These are phyloP conservation scores for Sinopyrophorus schimmeli DNA, from an alignment of 2,888 invertebrate genomes.

Conservation along the genomic window DNA sequence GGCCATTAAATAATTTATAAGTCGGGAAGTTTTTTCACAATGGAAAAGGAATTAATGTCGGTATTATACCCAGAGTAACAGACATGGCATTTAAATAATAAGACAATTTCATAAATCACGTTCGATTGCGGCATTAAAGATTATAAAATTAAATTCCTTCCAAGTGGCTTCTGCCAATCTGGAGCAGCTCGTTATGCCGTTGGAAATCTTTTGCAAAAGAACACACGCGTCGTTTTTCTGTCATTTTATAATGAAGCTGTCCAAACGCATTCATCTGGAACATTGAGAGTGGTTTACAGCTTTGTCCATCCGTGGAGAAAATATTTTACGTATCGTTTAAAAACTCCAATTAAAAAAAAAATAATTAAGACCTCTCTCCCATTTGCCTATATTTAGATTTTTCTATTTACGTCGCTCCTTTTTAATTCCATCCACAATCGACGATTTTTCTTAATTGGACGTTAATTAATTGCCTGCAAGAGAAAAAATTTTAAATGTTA, in stretches of 20 bases:
- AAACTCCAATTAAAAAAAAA: too few relatives aligned
- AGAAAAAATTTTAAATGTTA: too few relatives aligned
- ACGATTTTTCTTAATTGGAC: too few relatives aligned
- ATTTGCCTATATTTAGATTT: too few relatives aligned
- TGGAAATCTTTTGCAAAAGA: constrained; percentile 13
- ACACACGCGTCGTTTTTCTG: constrained; percentile 14
- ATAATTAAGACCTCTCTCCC: too few relatives aligned
- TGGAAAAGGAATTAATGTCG: too few relatives aligned
- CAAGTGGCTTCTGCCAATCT: constrained; percentile 12
- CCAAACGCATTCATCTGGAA: constrained; percentile 14
- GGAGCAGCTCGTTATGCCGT: constrained; percentile 9
- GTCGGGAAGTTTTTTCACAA: too few relatives aligned
- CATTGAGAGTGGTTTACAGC: constrained; percentile 15
- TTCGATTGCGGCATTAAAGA: constrained; percentile 7
- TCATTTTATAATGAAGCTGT: constrained; percentile 22
- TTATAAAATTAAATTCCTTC: constrained; percentile 5
- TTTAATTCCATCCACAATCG: too few relatives aligned
- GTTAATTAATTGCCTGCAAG: too few relatives aligned
- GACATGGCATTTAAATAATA: constrained; percentile 10
- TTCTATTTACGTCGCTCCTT: too few relatives aligned
- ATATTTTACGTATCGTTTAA: too few relatives aligned
- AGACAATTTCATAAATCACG: constrained; percentile 14
- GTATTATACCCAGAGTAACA: constrained; percentile 3
- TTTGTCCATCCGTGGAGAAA: constrained; percentile 12
- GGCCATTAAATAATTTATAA: too few relatives aligned